Evolutionary conservation across 2,113 vertebrate genomes (phyloP).

Genomic region (Eurypyga helias): DNA sequence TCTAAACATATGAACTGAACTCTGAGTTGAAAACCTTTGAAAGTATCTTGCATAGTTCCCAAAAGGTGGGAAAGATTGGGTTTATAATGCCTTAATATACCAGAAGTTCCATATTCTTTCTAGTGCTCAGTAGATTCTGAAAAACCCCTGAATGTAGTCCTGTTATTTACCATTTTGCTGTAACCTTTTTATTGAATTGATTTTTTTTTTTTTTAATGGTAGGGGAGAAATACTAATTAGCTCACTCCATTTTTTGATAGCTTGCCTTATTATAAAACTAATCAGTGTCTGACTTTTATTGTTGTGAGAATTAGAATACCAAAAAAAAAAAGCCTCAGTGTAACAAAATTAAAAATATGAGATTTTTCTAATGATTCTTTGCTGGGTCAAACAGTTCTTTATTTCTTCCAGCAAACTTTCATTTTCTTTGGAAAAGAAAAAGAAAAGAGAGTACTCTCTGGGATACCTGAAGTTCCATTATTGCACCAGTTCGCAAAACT

Average conservation of each 20-base stretch:
- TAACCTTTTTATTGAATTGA: neutral
- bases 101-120: neutral
- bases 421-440: neutral
- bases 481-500: neutral
- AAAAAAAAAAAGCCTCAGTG: neutral
- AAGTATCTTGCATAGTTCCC: neutral
- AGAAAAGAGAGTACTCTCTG: neutral
- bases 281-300: slow-evolving; percentile 51
- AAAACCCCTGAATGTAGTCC: neutral
- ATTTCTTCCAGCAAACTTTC: neutral
- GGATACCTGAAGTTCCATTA: neutral
- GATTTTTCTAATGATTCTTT: slow-evolving; percentile 6
- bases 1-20: neutral
- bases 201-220: neutral
- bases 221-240: slow-evolving; percentile 36
- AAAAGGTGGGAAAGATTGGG: neutral
- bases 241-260: neutral
- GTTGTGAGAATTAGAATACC: slow-evolving; percentile 22
- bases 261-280: slow-evolving; percentile 50
- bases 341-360: neutral
- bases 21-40: neutral
- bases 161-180: slow-evolving; percentile 4
- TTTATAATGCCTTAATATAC: neutral
- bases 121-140: neutral
- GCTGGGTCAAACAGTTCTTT: neutral